Conservation (phyloP, 1,140 invertebrate species). For the Hylaeus volcanicus region DNA sequence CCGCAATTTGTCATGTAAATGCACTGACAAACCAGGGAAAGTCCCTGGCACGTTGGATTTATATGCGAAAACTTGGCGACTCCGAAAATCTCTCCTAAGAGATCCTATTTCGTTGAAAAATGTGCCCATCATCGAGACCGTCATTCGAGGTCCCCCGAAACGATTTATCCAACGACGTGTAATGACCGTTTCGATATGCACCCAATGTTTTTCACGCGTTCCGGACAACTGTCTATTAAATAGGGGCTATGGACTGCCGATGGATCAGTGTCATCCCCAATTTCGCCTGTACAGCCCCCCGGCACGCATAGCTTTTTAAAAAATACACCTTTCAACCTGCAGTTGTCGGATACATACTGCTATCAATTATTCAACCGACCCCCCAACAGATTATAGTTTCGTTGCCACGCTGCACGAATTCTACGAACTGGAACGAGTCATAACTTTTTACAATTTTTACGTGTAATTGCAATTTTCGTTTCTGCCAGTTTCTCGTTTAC, state of each 20-base stretch:
- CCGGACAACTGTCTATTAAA: constrained; percentile 17
- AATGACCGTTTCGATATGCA: constrained; percentile 4
- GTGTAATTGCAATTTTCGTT: too few species aligned
- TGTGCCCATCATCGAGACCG: background rate
- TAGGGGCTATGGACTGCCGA: background rate
- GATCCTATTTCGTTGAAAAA: background rate
- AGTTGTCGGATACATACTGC: background rate
- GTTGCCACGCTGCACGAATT: too few species aligned
- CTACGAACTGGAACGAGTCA: too few species aligned
- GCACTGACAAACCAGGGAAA: too few species aligned
- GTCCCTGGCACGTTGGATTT: background rate
- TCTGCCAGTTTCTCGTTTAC: too few species aligned
- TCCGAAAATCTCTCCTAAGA: constrained; percentile 9
- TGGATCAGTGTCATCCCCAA: constrained; percentile 17
- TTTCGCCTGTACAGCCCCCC: background rate
- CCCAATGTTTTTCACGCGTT: background rate
- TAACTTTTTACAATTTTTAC: too few species aligned
- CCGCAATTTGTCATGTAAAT: background rate
- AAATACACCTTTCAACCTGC: background rate
- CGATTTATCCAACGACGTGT: background rate
- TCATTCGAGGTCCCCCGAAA: background rate
- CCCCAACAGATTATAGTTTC: too few species aligned
- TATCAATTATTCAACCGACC: background rate
- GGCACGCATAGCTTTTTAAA: background rate
- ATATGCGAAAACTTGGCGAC: background rate